Evolutionary conservation across 2,113 vertebrate species (phyloP).

Genomic region (Neopipo cinnamomea): DNA sequence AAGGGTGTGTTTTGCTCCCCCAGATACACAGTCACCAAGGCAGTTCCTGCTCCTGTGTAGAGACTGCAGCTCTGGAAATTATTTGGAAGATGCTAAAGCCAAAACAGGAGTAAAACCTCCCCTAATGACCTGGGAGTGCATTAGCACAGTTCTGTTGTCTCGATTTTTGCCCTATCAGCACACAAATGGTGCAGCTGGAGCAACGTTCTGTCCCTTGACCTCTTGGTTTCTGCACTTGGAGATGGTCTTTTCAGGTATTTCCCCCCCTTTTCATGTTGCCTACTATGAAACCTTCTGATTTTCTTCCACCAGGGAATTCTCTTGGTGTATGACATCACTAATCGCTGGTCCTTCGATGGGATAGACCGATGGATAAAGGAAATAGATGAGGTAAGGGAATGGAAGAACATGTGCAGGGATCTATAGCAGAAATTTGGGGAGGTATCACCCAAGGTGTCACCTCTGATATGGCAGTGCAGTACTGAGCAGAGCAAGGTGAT

Average conservation of each 20-base stretch:
- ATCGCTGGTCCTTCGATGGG: constrained; percentile 97
- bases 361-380: constrained; percentile 98
- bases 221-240: not conserved
- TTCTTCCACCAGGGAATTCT: constrained; percentile 87
- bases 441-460: not conserved
- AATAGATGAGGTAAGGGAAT: constrained; percentile 89
- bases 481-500: not conserved
- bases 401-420: accelerated
- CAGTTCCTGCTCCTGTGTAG: not conserved
- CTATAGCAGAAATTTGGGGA: accelerated
- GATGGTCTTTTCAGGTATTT: not conserved
- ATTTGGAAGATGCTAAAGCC: not conserved
- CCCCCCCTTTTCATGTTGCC: not conserved
- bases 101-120: not conserved
- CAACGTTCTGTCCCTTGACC: not conserved
- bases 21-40: not conserved
- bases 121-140: not conserved
- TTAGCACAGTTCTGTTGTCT: not conserved
- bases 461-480: accelerated
- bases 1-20: not conserved
- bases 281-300: not conserved
- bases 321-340: constrained; percentile 97
- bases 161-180: not conserved
- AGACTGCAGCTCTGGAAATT: not conserved
- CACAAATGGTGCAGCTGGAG: not conserved